Base-by-base conservation (phyloP, 2,888 invertebrate species). In the Heliconius charithonia region DNA sequence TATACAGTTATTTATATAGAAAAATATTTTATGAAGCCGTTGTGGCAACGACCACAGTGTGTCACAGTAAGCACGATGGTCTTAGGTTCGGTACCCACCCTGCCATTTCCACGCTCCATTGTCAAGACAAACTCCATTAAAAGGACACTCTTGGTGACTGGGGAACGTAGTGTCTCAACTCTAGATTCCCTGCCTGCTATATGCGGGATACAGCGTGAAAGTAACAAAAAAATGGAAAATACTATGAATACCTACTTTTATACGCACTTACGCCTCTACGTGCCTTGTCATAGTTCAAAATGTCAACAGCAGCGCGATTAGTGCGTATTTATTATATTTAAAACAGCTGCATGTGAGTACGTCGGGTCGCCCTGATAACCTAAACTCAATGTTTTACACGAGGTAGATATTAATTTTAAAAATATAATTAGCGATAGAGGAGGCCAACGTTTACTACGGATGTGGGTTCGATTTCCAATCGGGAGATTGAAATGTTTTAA, bases 301-400 rank as follows among this genome's bases (percentile, higher is more conserved):
- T 72, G 81, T 81, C 77, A 75, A 69, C 63, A 56, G 29, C 29
- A 71, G 77, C 63, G 37, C 27, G 77, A 81, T 79, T 80, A 79
- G 79, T 81, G 80, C 82, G 80, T 80, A 77, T 79, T 81, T 81
- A 83, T 80, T 69, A 69, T 69, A 69, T 69, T 27, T 83, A 82
- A 71, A 80, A 81, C 77, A 76, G 78, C 76, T 79, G 80, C 73
- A 69, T 69, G 16, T 16, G 13, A 41, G 69, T 41, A 67, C 25
- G 69, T 76, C 32, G 51, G 82, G 75, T 82, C 76, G 71, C 87
- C 84, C 9, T 19, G 91, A 91, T 91, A 91, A 88, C 89, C 88
- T 81, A 4, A 1, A 75, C 84, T 84, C 84, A 83, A 84, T 83
- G 85, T 85, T 85, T 85, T 85, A 86, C 90, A 89, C 89, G 87